Base-by-base conservation (phyloP, 2,888 invertebrate genomes). In the Cryptosula pallasiana region DNA sequence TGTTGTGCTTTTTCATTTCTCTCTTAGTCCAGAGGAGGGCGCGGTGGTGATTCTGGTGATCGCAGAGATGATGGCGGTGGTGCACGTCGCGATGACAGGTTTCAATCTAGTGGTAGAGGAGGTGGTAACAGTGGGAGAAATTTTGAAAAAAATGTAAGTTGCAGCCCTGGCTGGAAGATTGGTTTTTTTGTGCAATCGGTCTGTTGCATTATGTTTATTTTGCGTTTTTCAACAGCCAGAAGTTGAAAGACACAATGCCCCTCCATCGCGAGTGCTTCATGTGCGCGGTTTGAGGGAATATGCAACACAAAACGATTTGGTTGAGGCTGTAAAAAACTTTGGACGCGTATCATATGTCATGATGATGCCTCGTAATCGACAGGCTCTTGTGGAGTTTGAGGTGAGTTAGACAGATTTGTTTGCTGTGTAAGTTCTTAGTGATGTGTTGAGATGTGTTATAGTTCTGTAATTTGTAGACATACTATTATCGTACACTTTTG, bases 251-350 rank as follows among this genome's bases (percentile, higher is more conserved):
- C 84, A 84, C 73, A 85, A 85, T 75, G 82, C 85, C 5, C 79
- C 83, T 58, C 86, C 86, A 9, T 87, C 86, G 1, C 81, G 82
- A 34, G 87, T 87, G n/a, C 82, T 87, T 16, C 86, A 87, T 76
- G 83, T 87, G 1, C 77, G 87, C 63, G 85, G 86, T 69, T 78
- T 87, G 34, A 79, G 81, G 55, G 84, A 83, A 25, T 78, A 80
- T 73, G 85, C 84, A 1, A 81, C 83, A 9, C 87, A 87, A 75
- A 81, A 82, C n/a, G 87, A 87, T 75, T 75, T 87, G 16, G 78
- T 86, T 9, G 84, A 86, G 72, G 84, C 86, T 13, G 80, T 87
- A n/a, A 82, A 85, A 71, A 80, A 81, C 54, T 87, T 87, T 79
- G 87, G 87, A 45, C 75, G 79, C 35, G 82, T 87, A 72, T 79